These are phyloP conservation scores for Dendrolimus houi DNA, from an alignment of 2,888 invertebrate species.

Conservation along the genomic window DNA sequence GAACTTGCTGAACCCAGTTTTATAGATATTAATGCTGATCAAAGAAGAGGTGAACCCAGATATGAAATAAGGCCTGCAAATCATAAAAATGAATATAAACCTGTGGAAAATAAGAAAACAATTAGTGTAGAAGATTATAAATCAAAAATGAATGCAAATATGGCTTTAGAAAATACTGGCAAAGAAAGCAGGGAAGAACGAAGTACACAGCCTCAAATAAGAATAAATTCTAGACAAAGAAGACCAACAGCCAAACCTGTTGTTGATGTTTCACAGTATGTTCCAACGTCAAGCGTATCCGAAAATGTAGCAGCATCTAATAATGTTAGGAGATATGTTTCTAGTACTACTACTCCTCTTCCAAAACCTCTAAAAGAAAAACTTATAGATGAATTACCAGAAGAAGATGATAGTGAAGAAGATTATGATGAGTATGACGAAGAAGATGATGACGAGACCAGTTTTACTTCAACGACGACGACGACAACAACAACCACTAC, in stretches of 20 bases:
- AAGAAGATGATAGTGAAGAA: conserved; percentile 25
- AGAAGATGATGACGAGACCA: conserved; percentile 24
- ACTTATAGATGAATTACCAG: conserved; percentile 9
- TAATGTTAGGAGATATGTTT: conserved; percentile 28
- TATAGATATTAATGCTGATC: conserved; percentile 47
- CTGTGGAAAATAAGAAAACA: conserved; percentile 45
- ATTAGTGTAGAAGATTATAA: conserved; percentile 49
- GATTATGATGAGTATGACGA: conserved; percentile 39
- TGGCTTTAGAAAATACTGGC: conserved; percentile 5
- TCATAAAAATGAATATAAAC: conserved; percentile 49
- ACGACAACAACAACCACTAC: conserved; percentile 38
- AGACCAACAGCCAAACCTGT: conserved; percentile 20
- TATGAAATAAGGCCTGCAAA: conserved; percentile 52
- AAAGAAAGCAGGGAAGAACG: conserved; percentile 12
- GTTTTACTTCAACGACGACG: conserved; percentile 16
- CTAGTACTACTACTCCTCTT: conserved; percentile 14
- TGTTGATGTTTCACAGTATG: conserved; percentile 32
- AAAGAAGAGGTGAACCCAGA: conserved; percentile 57
- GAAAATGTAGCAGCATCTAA: conserved; percentile 41
- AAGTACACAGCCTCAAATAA: conserved; percentile 10
- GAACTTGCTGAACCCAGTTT: conserved; percentile 27
- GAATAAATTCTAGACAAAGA: conserved; percentile 14
- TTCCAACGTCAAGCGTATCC: conserved; percentile 24
- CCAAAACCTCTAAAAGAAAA: not conserved
- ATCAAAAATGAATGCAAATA: conserved; percentile 20